A percentile compares a stretch with the other conserved stretches of the same genome.
Conservation (phyloP, 1,140 invertebrate genomes). For the Drosophila equinoxialis region DNA sequence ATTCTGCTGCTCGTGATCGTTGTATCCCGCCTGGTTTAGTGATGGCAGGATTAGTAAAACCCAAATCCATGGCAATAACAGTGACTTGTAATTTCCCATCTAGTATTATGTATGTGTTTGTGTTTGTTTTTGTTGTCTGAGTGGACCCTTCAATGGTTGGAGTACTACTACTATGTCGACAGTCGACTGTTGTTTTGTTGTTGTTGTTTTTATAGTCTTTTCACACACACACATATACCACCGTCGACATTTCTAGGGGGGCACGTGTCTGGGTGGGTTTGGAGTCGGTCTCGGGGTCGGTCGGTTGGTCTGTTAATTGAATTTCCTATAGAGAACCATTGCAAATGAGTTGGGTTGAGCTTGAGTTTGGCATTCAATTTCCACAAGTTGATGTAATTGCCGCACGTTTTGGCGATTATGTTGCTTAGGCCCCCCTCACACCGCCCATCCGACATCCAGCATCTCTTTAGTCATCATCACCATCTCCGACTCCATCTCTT, state of each 20-base stretch:
- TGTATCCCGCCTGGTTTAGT: conserved; percentile 1
- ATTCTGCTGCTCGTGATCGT: background rate
- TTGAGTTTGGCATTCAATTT: conserved; percentile 70
- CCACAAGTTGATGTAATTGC: conserved; percentile 72
- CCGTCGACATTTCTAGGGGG: background rate
- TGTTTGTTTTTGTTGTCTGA: conserved; percentile 19
- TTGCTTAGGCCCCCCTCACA: conserved; percentile 62
- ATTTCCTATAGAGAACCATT: conserved; percentile 51
- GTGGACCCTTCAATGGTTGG: conserved; percentile 54
- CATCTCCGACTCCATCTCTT: conserved; percentile 2
- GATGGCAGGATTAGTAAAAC: background rate
- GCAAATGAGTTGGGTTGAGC: conserved; percentile 40
- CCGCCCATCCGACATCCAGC: background rate
- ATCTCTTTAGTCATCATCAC: conserved; percentile 1
- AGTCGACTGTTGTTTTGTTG: conserved; percentile 12
- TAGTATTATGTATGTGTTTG: background rate
- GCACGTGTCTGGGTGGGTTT: conserved; percentile 54
- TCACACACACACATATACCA: too few species aligned
- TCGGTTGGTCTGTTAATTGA: conserved; percentile 60
- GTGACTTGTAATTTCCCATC: conserved; percentile 21
- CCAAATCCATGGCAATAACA: conserved; percentile 13
- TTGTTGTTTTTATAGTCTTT: conserved; percentile 65
- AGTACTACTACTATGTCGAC: background rate
- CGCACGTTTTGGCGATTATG: conserved; percentile 77
- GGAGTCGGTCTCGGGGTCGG: background rate